Percentiles rank a stretch among this genome's conserved stretches.
Evolutionary conservation across 1,140 invertebrate genomes (phyloP).

Genomic region (Holotrichia oblita): DNA sequence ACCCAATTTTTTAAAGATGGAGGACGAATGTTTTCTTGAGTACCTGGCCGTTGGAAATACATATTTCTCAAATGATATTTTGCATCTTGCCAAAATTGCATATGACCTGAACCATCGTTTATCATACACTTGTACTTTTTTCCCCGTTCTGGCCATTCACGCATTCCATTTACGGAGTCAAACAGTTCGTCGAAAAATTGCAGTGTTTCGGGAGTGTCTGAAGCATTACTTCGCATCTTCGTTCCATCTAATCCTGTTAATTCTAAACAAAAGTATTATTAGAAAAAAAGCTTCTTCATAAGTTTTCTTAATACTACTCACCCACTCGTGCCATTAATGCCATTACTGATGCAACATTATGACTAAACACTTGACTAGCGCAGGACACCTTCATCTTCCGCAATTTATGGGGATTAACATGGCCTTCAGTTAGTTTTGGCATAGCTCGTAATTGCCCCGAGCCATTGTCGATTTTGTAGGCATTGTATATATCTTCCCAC

Average conservation of each 20-base stretch:
- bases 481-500: neutral
- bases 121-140: too few species aligned
- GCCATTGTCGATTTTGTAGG: slow-evolving; percentile 12
- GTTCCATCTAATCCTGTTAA: neutral
- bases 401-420: slow-evolving; percentile 47
- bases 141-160: neutral
- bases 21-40: neutral
- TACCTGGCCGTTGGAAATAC: neutral
- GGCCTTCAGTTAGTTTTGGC: slow-evolving; percentile 52
- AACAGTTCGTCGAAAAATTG: neutral
- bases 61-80: neutral
- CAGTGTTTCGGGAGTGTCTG: neutral
- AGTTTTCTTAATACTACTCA: neutral
- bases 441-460: slow-evolving; percentile 33
- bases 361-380: slow-evolving; percentile 52
- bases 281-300: neutral
- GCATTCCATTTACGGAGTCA: neutral
- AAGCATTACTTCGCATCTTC: slow-evolving; percentile 40
- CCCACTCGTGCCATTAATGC: slow-evolving; percentile 10
- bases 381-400: slow-evolving; percentile 54
- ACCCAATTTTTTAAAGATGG: neutral
- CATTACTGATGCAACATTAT: slow-evolving; percentile 48
- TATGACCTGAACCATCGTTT: too few species aligned
- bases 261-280: neutral
- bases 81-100: neutral